A percentile compares a stretch with the other conserved stretches of the same genome.
phyloP scores from a whole-genome alignment of 2,797 vertebrate species.

The Loriculus beryllinus region DNA sequence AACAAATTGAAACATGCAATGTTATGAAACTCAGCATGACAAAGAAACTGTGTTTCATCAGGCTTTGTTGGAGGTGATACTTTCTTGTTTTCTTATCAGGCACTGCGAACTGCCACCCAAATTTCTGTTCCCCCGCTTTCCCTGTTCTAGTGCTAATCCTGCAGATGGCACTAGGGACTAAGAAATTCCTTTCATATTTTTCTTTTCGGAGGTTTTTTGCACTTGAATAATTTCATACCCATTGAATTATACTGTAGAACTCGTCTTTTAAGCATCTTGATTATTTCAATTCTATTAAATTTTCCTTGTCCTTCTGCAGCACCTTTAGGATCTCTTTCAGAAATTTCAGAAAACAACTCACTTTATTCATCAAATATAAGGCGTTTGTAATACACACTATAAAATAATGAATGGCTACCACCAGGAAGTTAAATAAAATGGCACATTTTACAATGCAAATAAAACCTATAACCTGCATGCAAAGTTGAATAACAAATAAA shows the following conservation, averaged over 20 bases:
- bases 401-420: not conserved
- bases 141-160: not conserved
- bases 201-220: slow-evolving; percentile 32
- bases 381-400: not conserved
- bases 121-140: not conserved
- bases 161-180: slow-evolving; percentile 32
- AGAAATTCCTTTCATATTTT: not conserved
- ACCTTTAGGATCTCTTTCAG: not conserved
- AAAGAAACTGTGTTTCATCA: not conserved
- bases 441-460: not conserved
- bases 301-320: not conserved
- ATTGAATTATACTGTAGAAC: not conserved
- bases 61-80: not conserved
- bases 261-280: not conserved
- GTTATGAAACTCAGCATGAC: not conserved
- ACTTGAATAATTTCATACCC: not conserved
- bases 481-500: not conserved
- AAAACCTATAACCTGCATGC: not conserved
- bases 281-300: not conserved
- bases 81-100: not conserved
- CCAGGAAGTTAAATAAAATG: not conserved
- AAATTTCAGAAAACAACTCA: not conserved
- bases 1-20: not conserved
- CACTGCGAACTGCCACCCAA: not conserved
- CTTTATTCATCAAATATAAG: not conserved